Evolutionary conservation across 2,888 invertebrate species (phyloP).

Genomic region (Sminthurides aquaticus): DNA sequence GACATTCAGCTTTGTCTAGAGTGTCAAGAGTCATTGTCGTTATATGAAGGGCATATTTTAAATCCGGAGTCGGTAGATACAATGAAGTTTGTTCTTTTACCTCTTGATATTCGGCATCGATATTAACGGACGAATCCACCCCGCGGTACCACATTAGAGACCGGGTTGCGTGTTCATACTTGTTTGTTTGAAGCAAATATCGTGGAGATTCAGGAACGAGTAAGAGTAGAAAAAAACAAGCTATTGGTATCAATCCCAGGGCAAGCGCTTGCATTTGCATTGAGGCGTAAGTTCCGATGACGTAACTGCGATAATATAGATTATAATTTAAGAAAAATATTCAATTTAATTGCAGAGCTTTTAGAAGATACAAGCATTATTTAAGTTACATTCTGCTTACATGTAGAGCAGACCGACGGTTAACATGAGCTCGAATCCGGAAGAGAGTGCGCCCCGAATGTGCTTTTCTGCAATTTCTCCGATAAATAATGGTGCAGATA

Average conservation of each 20-base stretch:
- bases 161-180: constrained; percentile 46
- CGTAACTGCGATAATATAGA: constrained; percentile 25
- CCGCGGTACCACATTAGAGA: constrained; percentile 71
- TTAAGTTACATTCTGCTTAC: too few species aligned
- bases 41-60: too few species aligned
- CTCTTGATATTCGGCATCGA: constrained; percentile 45
- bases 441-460: constrained; percentile 51
- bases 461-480: constrained; percentile 64
- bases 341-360: not conserved
- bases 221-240: constrained; percentile 52
- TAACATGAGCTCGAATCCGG: constrained; percentile 79
- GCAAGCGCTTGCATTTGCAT: constrained; percentile 59
- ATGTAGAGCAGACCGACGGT: constrained; percentile 39
- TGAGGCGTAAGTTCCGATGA: constrained; percentile 59
- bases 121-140: constrained; percentile 24
- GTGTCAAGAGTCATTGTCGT: not conserved
- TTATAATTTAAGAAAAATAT: not conserved
- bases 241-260: constrained; percentile 60
- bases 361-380: too few species aligned
- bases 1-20: constrained; percentile 32
- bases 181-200: constrained; percentile 23
- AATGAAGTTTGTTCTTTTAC: constrained; percentile 25
- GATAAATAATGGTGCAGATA: constrained; percentile 77
- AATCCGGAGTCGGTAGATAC: not conserved
- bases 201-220: constrained; percentile 37